These are phyloP conservation scores for Oryzias melastigma DNA, from an alignment of 2,113 vertebrate species.

Conservation along the genomic window DNA sequence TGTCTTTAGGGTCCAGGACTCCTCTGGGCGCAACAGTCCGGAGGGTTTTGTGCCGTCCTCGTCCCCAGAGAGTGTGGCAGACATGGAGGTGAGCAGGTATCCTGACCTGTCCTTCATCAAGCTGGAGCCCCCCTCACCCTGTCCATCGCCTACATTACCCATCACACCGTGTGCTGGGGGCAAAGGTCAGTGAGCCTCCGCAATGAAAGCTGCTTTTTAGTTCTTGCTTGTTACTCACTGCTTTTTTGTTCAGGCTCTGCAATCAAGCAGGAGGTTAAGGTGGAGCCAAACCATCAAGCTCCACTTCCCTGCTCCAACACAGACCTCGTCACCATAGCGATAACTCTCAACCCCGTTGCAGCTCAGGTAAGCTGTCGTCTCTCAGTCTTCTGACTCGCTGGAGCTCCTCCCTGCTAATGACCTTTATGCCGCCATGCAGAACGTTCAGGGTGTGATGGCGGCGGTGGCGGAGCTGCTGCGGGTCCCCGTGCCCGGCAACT, in stretches of 20 bases:
- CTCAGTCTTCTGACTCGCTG: neutral
- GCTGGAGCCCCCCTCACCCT: constrained; percentile 87
- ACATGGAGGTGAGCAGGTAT: constrained; percentile 88
- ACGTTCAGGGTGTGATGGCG: constrained; percentile 85
- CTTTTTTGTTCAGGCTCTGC: constrained; percentile 77
- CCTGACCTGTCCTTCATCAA: constrained; percentile 91
- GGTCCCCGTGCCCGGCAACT: constrained; percentile 84
- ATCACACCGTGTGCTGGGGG: constrained; percentile 85
- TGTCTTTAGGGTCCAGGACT: constrained; percentile 82
- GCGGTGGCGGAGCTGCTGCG: constrained; percentile 87
- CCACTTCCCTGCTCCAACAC: constrained; percentile 85
- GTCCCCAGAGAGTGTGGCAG: constrained; percentile 91
- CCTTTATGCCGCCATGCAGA: constrained; percentile 70
- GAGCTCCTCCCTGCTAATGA: neutral
- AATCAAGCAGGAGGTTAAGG: constrained; percentile 87
- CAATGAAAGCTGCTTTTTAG: neutral
- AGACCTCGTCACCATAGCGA: constrained; percentile 91
- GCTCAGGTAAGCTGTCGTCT: constrained; percentile 81
- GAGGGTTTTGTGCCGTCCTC: constrained; percentile 93
- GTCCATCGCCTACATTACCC: constrained; percentile 87
- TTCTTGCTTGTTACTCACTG: neutral
- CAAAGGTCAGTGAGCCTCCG: constrained; percentile 79
- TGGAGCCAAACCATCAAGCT: constrained; percentile 81
- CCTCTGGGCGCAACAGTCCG: constrained; percentile 81
- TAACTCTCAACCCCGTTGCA: constrained; percentile 89